Conservation (phyloP, 2,797 vertebrate genomes). For the Melanotaenia maccullochi region DNA sequence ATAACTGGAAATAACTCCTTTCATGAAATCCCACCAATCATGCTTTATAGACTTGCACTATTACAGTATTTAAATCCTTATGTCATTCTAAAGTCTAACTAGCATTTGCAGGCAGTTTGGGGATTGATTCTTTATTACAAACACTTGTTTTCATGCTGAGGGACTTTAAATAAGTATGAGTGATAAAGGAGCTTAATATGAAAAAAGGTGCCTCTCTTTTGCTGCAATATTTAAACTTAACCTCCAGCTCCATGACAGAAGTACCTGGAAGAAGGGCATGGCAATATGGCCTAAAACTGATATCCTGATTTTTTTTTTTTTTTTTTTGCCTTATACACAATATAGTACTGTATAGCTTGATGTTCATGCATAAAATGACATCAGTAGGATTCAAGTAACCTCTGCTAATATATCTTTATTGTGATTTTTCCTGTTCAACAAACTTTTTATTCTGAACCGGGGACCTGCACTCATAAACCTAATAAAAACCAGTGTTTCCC, state of each 20-base stretch:
- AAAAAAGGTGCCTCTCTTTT: constrained; percentile 17
- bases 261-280: constrained; percentile 18
- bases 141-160: constrained; percentile 31
- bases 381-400: too few relatives aligned
- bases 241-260: constrained; percentile 37
- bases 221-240: constrained; percentile 40
- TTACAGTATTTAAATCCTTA: constrained; percentile 5
- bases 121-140: constrained; percentile 52
- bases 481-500: too few relatives aligned
- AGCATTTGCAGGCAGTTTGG: constrained; percentile 22
- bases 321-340: too few relatives aligned
- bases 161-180: constrained; percentile 39
- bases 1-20: neutral
- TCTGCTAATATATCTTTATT: too few relatives aligned
- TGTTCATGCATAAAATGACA: too few relatives aligned
- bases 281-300: too few relatives aligned
- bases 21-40: constrained; percentile 3
- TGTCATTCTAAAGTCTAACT: constrained; percentile 32
- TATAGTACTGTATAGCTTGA: too few relatives aligned
- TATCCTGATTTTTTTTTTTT: too few relatives aligned
- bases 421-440: too few relatives aligned
- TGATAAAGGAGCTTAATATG: constrained; percentile 24
- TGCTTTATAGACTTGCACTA: neutral
- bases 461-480: too few relatives aligned
- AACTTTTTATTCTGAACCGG: too few relatives aligned